phyloP scores from a whole-genome alignment of 1,140 invertebrate genomes.

The Frieseomelitta varia region DNA sequence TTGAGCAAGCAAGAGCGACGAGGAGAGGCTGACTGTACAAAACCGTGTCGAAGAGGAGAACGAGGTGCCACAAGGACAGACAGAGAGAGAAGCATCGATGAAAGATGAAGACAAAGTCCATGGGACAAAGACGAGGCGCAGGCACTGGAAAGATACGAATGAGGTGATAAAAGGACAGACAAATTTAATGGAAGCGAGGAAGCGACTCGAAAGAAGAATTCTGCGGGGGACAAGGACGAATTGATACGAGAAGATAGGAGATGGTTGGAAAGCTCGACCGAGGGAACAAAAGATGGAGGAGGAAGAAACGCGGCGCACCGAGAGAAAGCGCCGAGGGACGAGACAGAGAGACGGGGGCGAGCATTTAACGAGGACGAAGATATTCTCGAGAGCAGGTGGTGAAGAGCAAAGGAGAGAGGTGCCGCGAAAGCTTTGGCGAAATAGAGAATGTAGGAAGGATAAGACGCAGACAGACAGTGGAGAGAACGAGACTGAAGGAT shows the following conservation, averaged over 20 bases:
- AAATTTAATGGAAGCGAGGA: neutral
- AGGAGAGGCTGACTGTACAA: neutral
- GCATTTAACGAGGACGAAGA: slow-evolving; percentile 7
- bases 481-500: slow-evolving; percentile 12
- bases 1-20: neutral
- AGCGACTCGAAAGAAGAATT: slow-evolving; percentile 7
- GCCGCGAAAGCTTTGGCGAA: neutral
- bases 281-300: slow-evolving; percentile 6
- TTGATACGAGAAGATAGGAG: neutral
- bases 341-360: neutral
- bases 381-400: neutral
- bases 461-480: neutral
- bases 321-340: neutral
- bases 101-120: slow-evolving; percentile 30
- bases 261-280: neutral
- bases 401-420: slow-evolving; percentile 10
- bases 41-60: slow-evolving; percentile 8
- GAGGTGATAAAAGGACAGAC: neutral
- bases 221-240: slow-evolving; percentile 24
- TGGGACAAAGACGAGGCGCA: slow-evolving; percentile 24
- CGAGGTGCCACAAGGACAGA: neutral
- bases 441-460: slow-evolving; percentile 23
- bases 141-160: slow-evolving; percentile 15
- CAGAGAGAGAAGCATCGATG: neutral
- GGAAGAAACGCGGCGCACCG: neutral